These are phyloP conservation scores for Lasiommata megera DNA, from an alignment of 2,888 invertebrate species.

Conservation along the genomic window DNA sequence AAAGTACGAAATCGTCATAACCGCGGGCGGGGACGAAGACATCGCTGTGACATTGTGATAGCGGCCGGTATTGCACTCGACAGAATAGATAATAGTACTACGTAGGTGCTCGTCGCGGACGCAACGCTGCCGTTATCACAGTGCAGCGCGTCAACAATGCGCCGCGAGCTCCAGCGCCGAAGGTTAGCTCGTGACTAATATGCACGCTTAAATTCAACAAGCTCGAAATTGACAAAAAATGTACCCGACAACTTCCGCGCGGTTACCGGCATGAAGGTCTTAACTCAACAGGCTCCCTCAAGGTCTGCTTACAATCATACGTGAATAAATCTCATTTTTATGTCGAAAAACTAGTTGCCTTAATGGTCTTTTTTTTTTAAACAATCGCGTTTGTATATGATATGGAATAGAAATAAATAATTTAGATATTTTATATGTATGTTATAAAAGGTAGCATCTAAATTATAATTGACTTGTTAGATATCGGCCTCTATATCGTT, in stretches of 20 bases:
- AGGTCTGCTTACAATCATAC: conserved; percentile 79
- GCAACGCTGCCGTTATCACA: conserved; percentile 51
- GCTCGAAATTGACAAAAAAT: conserved; percentile 76
- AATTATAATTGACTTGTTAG: conserved; percentile 75
- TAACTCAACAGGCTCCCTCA: conserved; percentile 73
- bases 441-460: conserved; percentile 60
- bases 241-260: conserved; percentile 77
- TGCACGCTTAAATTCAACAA: conserved; percentile 72
- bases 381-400: conserved; percentile 53
- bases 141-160: conserved; percentile 61
- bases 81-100: neutral
- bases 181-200: conserved; percentile 73
- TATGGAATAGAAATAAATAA: conserved; percentile 56
- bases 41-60: conserved; percentile 75
- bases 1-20: conserved; percentile 27
- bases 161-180: conserved; percentile 56
- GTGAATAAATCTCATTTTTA: conserved; percentile 74
- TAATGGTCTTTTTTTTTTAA: conserved; percentile 56
- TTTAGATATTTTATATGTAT: conserved; percentile 59
- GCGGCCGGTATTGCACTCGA: conserved; percentile 67
- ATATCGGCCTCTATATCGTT: conserved; percentile 66
- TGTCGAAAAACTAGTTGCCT: conserved; percentile 64
- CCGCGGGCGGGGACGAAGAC: conserved; percentile 54
- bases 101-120: conserved; percentile 12
- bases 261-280: conserved; percentile 80